These are phyloP conservation scores for Irena cyanogastra DNA, from an alignment of 2,113 vertebrate species.

Conservation along the genomic window DNA sequence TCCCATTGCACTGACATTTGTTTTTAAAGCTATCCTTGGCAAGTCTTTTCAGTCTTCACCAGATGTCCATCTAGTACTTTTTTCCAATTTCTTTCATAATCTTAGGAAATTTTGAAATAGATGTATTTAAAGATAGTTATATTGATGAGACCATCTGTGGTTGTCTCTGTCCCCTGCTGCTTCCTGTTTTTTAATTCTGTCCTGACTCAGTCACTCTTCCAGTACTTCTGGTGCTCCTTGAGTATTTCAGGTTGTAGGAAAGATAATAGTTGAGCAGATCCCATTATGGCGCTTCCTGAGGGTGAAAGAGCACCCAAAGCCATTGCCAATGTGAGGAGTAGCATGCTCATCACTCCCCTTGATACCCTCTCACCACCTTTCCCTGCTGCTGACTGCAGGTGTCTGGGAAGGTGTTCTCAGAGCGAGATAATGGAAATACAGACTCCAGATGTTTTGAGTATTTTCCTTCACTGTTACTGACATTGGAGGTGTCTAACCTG, in stretches of 20 bases:
- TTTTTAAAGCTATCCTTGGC: not conserved
- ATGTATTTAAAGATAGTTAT: not conserved
- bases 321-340: not conserved
- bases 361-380: not conserved
- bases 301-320: not conserved
- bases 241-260: not conserved
- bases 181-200: not conserved
- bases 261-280: not conserved
- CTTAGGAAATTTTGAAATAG: not conserved
- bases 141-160: not conserved
- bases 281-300: not conserved
- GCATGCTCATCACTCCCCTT: not conserved
- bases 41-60: not conserved
- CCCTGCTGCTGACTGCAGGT: not conserved
- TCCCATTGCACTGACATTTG: accelerated
- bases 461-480: not conserved
- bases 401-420: not conserved
- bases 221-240: not conserved
- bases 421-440: not conserved
- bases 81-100: not conserved
- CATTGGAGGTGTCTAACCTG: accelerated
- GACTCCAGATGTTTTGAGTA: not conserved
- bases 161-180: not conserved
- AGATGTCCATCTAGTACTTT: not conserved
- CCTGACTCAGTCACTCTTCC: not conserved